Conservation (phyloP, 2,797 vertebrate genomes). For the Delichon dasypus region DNA sequence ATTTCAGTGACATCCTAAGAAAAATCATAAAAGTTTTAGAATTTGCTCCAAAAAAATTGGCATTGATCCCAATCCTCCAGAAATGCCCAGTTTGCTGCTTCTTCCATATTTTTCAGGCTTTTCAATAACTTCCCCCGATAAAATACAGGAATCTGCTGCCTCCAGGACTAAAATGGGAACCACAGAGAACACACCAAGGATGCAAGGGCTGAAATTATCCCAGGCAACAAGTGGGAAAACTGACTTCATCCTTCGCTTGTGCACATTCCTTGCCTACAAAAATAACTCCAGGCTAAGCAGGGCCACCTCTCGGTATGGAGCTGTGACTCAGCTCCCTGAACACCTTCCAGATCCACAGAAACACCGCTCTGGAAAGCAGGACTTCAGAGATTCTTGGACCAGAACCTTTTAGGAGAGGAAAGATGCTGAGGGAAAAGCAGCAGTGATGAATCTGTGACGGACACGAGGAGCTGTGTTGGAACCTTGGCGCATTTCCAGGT, state of each 20-base stretch:
- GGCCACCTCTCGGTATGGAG: neutral
- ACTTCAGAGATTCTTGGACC: neutral
- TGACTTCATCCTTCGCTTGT: neutral
- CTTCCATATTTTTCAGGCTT: neutral
- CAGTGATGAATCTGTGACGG: neutral
- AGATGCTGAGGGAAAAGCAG: neutral
- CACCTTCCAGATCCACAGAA: neutral
- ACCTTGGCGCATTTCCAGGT: neutral
- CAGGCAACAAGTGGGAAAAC: neutral
- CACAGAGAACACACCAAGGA: neutral
- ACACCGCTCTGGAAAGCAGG: rapidly evolving
- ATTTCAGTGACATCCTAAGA: neutral
- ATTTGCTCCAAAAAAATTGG: neutral
- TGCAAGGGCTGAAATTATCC: neutral
- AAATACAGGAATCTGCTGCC: neutral
- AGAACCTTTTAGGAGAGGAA: neutral
- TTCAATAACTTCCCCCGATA: neutral
- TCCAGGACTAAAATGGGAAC: neutral
- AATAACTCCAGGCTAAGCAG: neutral
- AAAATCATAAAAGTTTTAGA: neutral
- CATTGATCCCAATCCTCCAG: neutral
- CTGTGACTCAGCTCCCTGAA: neutral
- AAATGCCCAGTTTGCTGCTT: neutral
- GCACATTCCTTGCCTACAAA: neutral
- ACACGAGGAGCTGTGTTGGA: rapidly evolving